Evolutionary conservation across 2,113 vertebrate species (phyloP), one percentile per base, ranked within the genome.

Genomic region (Podilymbus podiceps): DNA sequence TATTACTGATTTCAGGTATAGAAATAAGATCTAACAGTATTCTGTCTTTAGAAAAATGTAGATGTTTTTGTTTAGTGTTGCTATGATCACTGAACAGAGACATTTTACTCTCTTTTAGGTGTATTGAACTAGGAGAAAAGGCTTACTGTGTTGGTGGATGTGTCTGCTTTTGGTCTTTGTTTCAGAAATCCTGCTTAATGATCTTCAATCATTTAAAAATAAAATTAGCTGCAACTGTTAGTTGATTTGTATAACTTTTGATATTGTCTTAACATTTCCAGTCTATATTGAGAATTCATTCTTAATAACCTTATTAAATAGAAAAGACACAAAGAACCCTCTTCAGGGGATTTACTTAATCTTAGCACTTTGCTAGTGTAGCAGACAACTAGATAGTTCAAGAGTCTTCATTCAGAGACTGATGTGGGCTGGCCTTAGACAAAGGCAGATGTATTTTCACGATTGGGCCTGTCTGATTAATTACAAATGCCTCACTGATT

Each of bases 401-500:
- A 80, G 58, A 52, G 5, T 74, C 50, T 87, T 80, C 28, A 64
- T 85, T 95, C 27, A n/a, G 33, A 69, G 55, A 69, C 22, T 66
- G 7, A 21, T 73, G 52, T 58, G 24, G 17, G 31, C 24, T 79
- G 46, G 17, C 55, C n/a, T 77, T 84, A 59, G 79, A 77, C 50
- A 87, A 93, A 89, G 47, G 40, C 68, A 84, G 60, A 67, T 2
- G 1, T 81, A 8, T 84, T 75, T 85, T 89, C 73, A 72, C 76
- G 19, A n/a, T 38, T 89, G 25, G 13, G 31, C 20, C 60, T 73
- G 44, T 91, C 69, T 90, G 52, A 71, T 90, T 89, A 81, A 87
- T 95, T 90, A 68, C 40, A 85, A 90, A 81, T 82, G 58, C 52
- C 38, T 92, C 52, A 47, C 33, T 92, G 84, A 75, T 86, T 92